Evolutionary conservation across 1,140 invertebrate species (phyloP).

Genomic region (Ptiloglossa arizonensis): DNA sequence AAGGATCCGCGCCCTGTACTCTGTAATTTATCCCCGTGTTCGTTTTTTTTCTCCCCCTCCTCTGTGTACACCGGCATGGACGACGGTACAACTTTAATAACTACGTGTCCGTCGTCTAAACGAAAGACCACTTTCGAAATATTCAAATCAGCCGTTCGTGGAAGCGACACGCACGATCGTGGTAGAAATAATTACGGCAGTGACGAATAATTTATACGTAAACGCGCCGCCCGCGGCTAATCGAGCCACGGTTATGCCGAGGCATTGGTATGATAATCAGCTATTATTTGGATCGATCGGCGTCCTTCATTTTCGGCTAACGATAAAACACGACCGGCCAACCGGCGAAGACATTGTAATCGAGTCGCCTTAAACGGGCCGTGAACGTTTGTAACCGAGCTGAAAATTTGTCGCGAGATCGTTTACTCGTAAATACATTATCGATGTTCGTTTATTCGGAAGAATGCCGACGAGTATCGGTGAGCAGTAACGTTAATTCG

Average conservation of each 20-base stretch:
- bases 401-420: constrained; percentile 3
- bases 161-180: constrained; percentile 62
- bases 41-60: constrained; percentile 11
- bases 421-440: background rate
- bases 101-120: constrained; percentile 63
- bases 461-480: background rate
- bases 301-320: background rate
- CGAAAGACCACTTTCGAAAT: constrained; percentile 68
- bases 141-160: constrained; percentile 69
- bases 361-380: constrained; percentile 1
- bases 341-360: constrained; percentile 20
- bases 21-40: constrained; percentile 62
- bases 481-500: background rate
- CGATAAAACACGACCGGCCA: constrained; percentile 9
- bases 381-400: background rate
- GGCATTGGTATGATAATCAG: constrained; percentile 58
- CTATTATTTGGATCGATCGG: constrained; percentile 61
- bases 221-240: constrained; percentile 57
- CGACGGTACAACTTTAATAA: constrained; percentile 65
- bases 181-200: constrained; percentile 64
- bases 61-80: constrained; percentile 15
- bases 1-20: constrained; percentile 46
- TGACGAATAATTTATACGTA: constrained; percentile 70
- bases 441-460: background rate
- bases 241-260: constrained; percentile 31